Conservation (phyloP, 1,140 invertebrate genomes). For the Drosophila lacteicornis region DNA sequence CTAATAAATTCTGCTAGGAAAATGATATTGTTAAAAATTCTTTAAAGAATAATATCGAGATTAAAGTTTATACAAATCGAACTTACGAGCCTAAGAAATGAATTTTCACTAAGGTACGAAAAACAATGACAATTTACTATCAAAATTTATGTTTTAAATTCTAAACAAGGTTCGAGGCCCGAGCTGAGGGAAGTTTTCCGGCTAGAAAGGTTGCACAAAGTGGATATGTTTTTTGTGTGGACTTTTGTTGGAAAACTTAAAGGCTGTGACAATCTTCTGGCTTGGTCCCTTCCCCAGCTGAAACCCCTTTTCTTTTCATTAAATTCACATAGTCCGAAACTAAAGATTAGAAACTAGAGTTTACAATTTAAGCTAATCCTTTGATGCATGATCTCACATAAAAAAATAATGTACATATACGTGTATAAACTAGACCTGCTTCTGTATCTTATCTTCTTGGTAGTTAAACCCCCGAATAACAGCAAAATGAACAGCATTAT, state of each 20-base stretch:
- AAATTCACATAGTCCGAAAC: constrained; percentile 63
- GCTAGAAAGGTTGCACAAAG: constrained; percentile 19
- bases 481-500: constrained; percentile 66
- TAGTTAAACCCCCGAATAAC: constrained; percentile 73
- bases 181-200: constrained; percentile 37
- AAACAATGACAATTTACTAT: constrained; percentile 45
- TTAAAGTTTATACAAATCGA: constrained; percentile 54
- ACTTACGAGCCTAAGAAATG: constrained; percentile 54
- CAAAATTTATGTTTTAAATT: constrained; percentile 8
- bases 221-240: constrained; percentile 55
- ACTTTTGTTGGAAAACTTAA: constrained; percentile 35
- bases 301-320: constrained; percentile 18
- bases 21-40: constrained; percentile 57
- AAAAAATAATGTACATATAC: constrained; percentile 54
- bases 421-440: constrained; percentile 37
- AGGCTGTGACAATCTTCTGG: constrained; percentile 25
- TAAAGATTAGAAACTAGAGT: constrained; percentile 33
- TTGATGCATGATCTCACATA: constrained; percentile 42
- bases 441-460: constrained; percentile 18
- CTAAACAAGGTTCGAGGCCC: constrained; percentile 31
- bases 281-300: constrained; percentile 40
- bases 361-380: constrained; percentile 29
- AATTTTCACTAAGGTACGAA: constrained; percentile 44
- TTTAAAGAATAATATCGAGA: constrained; percentile 65
- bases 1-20: constrained; percentile 77